phyloP scores from a whole-genome alignment of 2,797 vertebrate species.

The Sebastes paucispinis region DNA sequence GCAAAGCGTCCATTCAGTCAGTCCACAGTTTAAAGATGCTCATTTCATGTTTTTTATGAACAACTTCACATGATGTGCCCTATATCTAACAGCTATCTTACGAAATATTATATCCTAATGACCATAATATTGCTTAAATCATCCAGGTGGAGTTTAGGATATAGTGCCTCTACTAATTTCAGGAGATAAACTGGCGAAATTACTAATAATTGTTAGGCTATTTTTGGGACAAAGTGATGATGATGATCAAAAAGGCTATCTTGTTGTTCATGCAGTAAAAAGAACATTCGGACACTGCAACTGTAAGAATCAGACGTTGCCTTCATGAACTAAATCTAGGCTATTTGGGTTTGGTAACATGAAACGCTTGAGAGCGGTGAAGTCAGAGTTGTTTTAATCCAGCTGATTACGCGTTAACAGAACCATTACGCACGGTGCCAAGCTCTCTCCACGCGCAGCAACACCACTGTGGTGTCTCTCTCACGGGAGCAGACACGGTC shows the following conservation, averaged over 20 bases:
- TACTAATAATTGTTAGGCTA: background rate
- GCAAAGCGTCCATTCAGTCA: constrained; percentile 7
- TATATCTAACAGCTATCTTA: background rate
- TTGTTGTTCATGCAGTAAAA: background rate
- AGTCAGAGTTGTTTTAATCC: constrained; percentile 2
- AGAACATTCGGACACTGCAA: background rate
- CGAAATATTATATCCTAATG: background rate
- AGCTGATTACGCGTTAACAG: constrained; percentile 1
- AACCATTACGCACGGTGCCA: constrained; percentile 6
- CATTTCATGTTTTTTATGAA: background rate
- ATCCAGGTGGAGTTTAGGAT: background rate
- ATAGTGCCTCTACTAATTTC: background rate
- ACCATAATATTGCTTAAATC: background rate
- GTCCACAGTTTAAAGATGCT: constrained; percentile 4
- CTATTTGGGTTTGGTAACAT: background rate
- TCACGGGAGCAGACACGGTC: background rate
- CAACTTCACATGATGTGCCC: background rate
- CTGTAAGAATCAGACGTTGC: background rate
- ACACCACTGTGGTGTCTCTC: background rate
- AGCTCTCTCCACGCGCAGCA: background rate
- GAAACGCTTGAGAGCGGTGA: background rate
- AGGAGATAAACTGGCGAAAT: background rate
- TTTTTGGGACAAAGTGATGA: background rate
- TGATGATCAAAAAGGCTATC: background rate
- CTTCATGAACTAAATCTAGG: background rate